These are phyloP conservation scores for Coenonympha arcania DNA, from an alignment of 2,888 invertebrate genomes.

Conservation along the genomic window DNA sequence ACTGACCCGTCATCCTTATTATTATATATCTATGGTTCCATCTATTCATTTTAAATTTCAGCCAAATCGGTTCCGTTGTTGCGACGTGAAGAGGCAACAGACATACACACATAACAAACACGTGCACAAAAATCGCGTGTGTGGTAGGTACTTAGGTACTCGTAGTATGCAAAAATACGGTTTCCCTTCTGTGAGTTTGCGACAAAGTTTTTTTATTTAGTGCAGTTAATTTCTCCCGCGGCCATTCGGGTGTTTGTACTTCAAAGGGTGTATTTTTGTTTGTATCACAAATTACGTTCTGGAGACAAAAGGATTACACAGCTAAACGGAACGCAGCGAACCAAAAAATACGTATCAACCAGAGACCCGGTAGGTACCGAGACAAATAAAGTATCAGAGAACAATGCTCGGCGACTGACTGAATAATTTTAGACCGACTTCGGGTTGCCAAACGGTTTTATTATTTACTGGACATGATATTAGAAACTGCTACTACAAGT, in stretches of 20 bases:
- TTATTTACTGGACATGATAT: background rate
- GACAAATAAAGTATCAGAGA: constrained; percentile 70
- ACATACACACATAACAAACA: no score
- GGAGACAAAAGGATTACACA: constrained; percentile 52
- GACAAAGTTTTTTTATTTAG: background rate
- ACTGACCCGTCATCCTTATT: no score
- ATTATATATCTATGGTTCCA: no score
- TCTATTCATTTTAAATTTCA: no score
- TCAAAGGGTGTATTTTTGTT: constrained; percentile 49
- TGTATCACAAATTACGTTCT: constrained; percentile 56
- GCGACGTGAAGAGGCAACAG: no score
- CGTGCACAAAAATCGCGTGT: no score
- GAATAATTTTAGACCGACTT: constrained; percentile 68
- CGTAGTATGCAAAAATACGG: background rate
- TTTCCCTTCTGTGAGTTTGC: background rate
- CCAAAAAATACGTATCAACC: constrained; percentile 49
- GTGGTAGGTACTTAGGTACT: background rate
- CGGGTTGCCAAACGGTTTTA: background rate
- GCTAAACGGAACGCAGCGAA: constrained; percentile 54
- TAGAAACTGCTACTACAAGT: no score
- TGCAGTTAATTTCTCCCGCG: constrained; percentile 9
- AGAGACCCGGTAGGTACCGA: constrained; percentile 35
- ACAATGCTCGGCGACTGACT: constrained; percentile 66
- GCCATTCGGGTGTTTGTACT: constrained; percentile 33
- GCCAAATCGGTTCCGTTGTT: no score